These are phyloP conservation scores for Porites cylindrica DNA, from an alignment of 92 coral and sea anemone species.

Conservation along the genomic window DNA sequence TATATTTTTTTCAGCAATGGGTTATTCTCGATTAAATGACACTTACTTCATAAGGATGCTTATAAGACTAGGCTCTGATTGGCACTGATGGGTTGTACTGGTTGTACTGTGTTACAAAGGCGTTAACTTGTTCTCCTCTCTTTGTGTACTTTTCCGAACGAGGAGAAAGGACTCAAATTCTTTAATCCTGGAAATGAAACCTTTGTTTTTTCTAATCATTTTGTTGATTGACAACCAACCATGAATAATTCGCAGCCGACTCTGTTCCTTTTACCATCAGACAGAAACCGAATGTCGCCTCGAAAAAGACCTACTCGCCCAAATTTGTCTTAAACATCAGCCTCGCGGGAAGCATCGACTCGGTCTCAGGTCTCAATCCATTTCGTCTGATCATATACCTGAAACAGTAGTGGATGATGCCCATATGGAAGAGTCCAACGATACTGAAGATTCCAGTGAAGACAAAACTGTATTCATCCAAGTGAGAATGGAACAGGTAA, in stretches of 20 bases:
- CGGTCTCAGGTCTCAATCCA: slow-evolving; percentile 7
- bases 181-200: slow-evolving; percentile 10
- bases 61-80: too few relatives aligned
- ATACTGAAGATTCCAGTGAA: slow-evolving; percentile 20
- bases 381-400: slow-evolving; percentile 7
- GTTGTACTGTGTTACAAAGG: too few relatives aligned
- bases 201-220: slow-evolving; percentile 31
- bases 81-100: too few relatives aligned
- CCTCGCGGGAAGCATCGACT: slow-evolving; percentile 5
- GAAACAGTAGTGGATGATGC: slow-evolving; percentile 26
- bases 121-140: too few relatives aligned
- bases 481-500: slow-evolving; percentile 28
- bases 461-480: slow-evolving; percentile 29
- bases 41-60: too few relatives aligned
- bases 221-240: slow-evolving; percentile 17
- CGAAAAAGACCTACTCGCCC: slow-evolving; percentile 20
- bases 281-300: slow-evolving; percentile 18
- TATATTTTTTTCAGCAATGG: too few relatives aligned
- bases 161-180: slow-evolving; percentile 16
- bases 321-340: slow-evolving; percentile 9
- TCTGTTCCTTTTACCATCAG: slow-evolving; percentile 23
- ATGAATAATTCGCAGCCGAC: slow-evolving; percentile 7
- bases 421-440: slow-evolving; percentile 20
- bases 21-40: too few relatives aligned
- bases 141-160: too few relatives aligned